Base-by-base conservation (phyloP, 2,888 invertebrate genomes). In the Megamerina dolium region DNA sequence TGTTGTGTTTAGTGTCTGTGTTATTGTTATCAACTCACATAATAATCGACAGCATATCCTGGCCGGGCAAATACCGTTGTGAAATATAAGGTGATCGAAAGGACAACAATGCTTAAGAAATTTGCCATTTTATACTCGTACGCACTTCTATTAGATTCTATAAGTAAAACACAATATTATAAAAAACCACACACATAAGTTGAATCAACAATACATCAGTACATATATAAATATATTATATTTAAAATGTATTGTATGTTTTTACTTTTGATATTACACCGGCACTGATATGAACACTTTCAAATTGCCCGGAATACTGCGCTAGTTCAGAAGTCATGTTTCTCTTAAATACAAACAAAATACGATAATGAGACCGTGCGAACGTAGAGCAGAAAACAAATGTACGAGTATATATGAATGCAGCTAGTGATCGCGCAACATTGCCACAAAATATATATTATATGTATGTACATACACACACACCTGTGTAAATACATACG, bases 21-120 rank as follows among this genome's bases (percentile, higher is more conserved):
- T n/a, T n/a, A n/a, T n/a, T n/a, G n/a, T n/a, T 31, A 9, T n/a
- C 31, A 13, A 73, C 80, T 79, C 73, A 81, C 81, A 68, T 79
- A 78, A 68, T 80, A 80, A 64, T 79, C 78, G 48, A 78, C 73
- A 51, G 74, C 74, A 51, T 74, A 77, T 55, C 68, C 72, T 47
- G 74, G 75, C 49, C 59, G 59, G 34, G 70, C 70, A 34, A 61
- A 48, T 20, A 59, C 61, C 34, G 53, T 56, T 46, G 54, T 54
- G 58, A 63, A 58, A 58, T 59, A 65, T 51, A 71, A 49, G 27
- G 60, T 59, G 53, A 72, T 46, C 34, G 59, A 55, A 35, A 71
- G 56, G 51, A 64, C 51, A 46, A 60, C 50, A 41, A 68, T 55
- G 54, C 56, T 61, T 53, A 56, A 53, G 37, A 61, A 53, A 52